Evolutionary conservation across 2,113 vertebrate genomes (phyloP), one percentile per base, ranked within the genome.

Genomic region (Rallus limicola): DNA sequence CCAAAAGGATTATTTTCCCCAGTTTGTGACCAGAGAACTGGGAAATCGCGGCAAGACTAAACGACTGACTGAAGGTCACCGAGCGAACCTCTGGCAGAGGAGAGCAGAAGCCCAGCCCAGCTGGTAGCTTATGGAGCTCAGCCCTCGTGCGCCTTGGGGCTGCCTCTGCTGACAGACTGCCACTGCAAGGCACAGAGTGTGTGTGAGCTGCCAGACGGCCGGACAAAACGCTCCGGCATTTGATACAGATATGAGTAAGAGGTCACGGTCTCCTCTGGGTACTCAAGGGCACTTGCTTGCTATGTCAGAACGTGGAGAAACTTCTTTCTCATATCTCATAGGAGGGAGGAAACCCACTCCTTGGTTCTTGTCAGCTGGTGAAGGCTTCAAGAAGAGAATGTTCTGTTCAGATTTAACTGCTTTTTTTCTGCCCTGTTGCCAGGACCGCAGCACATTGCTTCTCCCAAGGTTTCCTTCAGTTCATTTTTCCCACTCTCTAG

Each of bases 41-140:
- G 71, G 63, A 64, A 89, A 85, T 34, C 2, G 2, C 12, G 29
- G 65, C 82, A 56, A 38, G 81, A 40, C 67, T 79, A 20, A 64
- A 81, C 1, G 21, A 84, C 44, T 9, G 67, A 60, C 65, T 78
- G 64, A 92, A 79, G 84, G 84, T 97, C 65, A 59, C 0, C 1
- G 33, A 91, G 53, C 18, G 58, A 84, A 92, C 44, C 81, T 82
- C 77, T 82, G 89, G 94, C 86, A 79, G 74, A 79, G 56, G 42
- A 77, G 44, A 89, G 84, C 93, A 92, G 76, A 77, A 91, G 87
- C 65, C 56, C 87, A 74, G 50, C 75, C 78, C 94, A 92, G 88
- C 92, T 95, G 94, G 76, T 55, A 50, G 76, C 71, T 93, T 8
- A 74, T n/a, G 77, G 78, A 92, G 86, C 84, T 83, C 77, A 68